Base-by-base conservation (phyloP, 2,888 invertebrate species). In the Drosophila mulleri region DNA sequence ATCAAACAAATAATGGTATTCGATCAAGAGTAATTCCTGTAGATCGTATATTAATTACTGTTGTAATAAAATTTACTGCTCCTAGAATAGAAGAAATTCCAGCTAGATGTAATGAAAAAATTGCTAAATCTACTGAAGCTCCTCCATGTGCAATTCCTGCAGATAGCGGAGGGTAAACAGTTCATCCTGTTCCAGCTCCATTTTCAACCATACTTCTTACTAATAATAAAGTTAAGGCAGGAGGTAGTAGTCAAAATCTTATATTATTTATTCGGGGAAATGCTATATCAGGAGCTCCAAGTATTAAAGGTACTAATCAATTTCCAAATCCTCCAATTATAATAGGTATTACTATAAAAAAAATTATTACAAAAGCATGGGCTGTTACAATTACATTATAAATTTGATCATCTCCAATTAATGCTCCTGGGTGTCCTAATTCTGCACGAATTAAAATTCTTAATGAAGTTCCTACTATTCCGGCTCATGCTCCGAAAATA, bases 111-210 rank as follows among this genome's bases (percentile, higher is more conserved):
- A 96, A 64, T 0, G 96, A 96, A 91, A 97, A 96, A 94, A 97
- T 96, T 42, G 95, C 94, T 93, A 96, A 91, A 93, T 97, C 96
- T 23, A 96, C 95, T 0, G 96, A 95, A 0, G 94, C 93, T 47
- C 96, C 95, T 26, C 94, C 91, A 92, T 96, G 96, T 0, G 94
- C 94, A 88, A 95, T 94, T 88, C 94, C 94, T 45, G 94, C 92
- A 0, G 96, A 94, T 84, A 96, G 82, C 0, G 56, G 56, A 0
- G 41, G 56, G 32, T 42, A 96, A 14, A 96, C 94, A 48, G 96
- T 96, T 95, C 96, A 97, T 60, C 96, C 96, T 48, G 96, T 96
- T 67, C 96, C 96, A 57, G 94, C 95, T 63, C 96, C 96, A 82
- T 93, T 94, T 94, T 96, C 95, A 70, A 95, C 94, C 87, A 95